Percentiles rank a stretch among this genome's conserved stretches.
phyloP scores from a whole-genome alignment of 2,888 invertebrate genomes.

The Isotomurus palustris region DNA sequence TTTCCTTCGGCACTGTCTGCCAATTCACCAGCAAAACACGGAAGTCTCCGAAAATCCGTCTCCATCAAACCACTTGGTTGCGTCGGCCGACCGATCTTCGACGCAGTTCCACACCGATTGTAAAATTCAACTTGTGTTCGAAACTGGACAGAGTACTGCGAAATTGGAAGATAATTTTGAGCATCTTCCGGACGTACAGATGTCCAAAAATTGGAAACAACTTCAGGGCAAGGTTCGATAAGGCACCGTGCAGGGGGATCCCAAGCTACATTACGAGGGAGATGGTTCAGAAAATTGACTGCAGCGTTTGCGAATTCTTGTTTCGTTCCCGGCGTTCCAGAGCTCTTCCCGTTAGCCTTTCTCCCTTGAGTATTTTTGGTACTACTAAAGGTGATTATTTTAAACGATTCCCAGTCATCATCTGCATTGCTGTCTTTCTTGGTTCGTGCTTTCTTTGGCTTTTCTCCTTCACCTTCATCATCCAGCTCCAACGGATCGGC shows the following conservation, averaged over 20 bases:
- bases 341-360: neutral
- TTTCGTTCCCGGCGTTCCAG: neutral
- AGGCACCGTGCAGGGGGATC: neutral
- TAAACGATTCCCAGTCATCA: too few species aligned
- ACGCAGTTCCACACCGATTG: too few species aligned
- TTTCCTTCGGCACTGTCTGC: constrained; percentile 9
- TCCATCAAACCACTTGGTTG: neutral
- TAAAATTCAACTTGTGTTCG: constrained; percentile 6
- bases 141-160: constrained; percentile 19
- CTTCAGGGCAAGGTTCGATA: neutral
- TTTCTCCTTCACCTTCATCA: too few species aligned
- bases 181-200: neutral
- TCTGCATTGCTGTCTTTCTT: neutral
- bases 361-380: too few species aligned
- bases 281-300: neutral
- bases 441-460: neutral
- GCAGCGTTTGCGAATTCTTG: neutral
- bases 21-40: constrained; percentile 39
- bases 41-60: constrained; percentile 23
- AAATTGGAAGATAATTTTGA: constrained; percentile 14
- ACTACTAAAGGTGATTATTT: too few species aligned
- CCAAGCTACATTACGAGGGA: neutral
- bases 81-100: neutral
- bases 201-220: neutral
- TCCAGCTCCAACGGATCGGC: too few species aligned